Conservation (phyloP, 2,888 invertebrate species). For the Dicycla oo region DNA sequence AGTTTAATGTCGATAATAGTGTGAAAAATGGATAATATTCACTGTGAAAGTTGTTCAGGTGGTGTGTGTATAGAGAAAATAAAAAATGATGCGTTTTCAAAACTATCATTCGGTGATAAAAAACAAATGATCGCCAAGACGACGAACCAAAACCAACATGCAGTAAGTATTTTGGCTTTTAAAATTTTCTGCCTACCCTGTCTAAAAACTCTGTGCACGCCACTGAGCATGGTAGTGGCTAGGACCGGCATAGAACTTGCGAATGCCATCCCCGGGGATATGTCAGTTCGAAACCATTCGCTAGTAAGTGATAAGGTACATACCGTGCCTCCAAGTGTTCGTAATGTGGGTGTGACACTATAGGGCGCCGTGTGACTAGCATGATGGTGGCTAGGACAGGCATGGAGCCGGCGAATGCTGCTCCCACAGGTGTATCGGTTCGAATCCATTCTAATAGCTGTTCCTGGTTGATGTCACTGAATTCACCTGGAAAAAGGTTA, state of each 20-base stretch:
- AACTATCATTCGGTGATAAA: too few species aligned
- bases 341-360: constrained; percentile 97
- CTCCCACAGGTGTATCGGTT: constrained; percentile 90
- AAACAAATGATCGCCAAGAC: too few species aligned
- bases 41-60: too few species aligned
- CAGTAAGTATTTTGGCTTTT: too few species aligned
- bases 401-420: constrained; percentile 96
- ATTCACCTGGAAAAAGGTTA: constrained; percentile 89
- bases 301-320: neutral
- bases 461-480: constrained; percentile 93
- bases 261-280: neutral
- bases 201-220: too few species aligned
- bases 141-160: too few species aligned
- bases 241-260: constrained; percentile 72
- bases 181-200: too few species aligned
- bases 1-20: too few species aligned
- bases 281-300: too few species aligned
- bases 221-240: neutral
- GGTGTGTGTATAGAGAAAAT: too few species aligned
- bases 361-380: constrained; percentile 93
- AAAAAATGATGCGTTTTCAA: too few species aligned
- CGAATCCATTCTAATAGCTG: constrained; percentile 95
- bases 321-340: constrained; percentile 95
- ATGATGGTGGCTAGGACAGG: constrained; percentile 95
- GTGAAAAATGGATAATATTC: too few species aligned